These are phyloP conservation scores for Lapara coniferarum DNA, from an alignment of 2,888 invertebrate species.

Conservation along the genomic window DNA sequence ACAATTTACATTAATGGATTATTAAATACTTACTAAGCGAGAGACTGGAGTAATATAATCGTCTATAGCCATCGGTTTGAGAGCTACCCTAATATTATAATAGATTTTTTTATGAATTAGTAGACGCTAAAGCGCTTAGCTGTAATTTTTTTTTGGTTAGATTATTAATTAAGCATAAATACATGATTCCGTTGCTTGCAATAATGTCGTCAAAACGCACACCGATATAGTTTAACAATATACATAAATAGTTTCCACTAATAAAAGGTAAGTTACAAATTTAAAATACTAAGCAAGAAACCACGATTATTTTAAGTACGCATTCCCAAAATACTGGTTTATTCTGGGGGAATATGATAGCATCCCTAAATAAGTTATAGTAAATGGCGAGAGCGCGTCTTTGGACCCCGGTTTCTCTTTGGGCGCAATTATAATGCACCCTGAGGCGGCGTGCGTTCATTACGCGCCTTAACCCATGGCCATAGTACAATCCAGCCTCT, in stretches of 20 bases:
- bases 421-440: slow-evolving; percentile 68
- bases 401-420: slow-evolving; percentile 34
- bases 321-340: not conserved
- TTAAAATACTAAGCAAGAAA: too few relatives aligned
- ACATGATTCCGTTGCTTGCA: too few relatives aligned
- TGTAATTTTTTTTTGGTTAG: too few relatives aligned
- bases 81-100: slow-evolving; percentile 22
- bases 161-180: not conserved
- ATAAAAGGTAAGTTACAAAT: too few relatives aligned
- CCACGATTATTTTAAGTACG: too few relatives aligned
- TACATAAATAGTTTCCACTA: too few relatives aligned
- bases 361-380: slow-evolving; percentile 21
- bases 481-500: slow-evolving; percentile 35
- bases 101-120: slow-evolving; percentile 1
- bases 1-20: slow-evolving; percentile 58
- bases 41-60: slow-evolving; percentile 16
- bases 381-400: slow-evolving; percentile 35
- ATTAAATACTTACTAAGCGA: slow-evolving; percentile 28
- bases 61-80: not conserved
- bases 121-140: too few relatives aligned
- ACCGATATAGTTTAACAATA: not conserved
- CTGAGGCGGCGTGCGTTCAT: slow-evolving; percentile 58
- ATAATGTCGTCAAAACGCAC: not conserved
- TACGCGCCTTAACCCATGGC: slow-evolving; percentile 43
- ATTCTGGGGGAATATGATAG: not conserved